phyloP scores from a whole-genome alignment of 2,888 invertebrate species.

The Troides aeacus region DNA sequence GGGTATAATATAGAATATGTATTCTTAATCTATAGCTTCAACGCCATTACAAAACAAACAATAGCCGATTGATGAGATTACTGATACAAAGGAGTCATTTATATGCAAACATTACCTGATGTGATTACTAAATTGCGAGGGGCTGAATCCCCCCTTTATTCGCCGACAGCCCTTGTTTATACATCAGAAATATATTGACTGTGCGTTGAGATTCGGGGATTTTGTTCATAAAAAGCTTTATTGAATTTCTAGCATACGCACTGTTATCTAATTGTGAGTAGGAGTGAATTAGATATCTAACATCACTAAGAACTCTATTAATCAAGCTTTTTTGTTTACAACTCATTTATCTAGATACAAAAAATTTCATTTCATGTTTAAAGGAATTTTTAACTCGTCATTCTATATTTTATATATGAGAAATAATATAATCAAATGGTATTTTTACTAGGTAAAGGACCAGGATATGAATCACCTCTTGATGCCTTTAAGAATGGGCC shows the following conservation, averaged over 20 bases:
- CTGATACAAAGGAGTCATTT: slow-evolving; percentile 69
- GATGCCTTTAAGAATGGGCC: slow-evolving; percentile 92
- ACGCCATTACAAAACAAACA: slow-evolving; percentile 45
- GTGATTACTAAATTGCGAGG: slow-evolving; percentile 68
- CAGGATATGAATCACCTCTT: slow-evolving; percentile 88
- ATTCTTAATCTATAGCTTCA: neutral
- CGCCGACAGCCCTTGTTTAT: slow-evolving; percentile 42
- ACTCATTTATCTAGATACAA: too few species aligned
- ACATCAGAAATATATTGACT: slow-evolving; percentile 36
- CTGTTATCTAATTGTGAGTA: too few species aligned
- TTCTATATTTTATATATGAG: too few species aligned
- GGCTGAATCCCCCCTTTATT: slow-evolving; percentile 46
- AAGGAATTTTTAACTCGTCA: neutral
- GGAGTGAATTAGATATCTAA: too few species aligned
- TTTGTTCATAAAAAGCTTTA: neutral
- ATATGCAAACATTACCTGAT: slow-evolving; percentile 74
- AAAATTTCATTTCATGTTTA: neutral
- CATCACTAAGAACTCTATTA: too few species aligned
- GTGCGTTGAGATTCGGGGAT: slow-evolving; percentile 13
- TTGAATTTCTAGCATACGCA: neutral
- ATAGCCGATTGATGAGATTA: slow-evolving; percentile 60
- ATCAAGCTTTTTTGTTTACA: too few species aligned
- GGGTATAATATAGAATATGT: neutral
- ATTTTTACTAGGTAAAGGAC: slow-evolving; percentile 65
- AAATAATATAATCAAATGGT: neutral